phyloP scores from a whole-genome alignment of 2,888 invertebrate species.

The Amblyjoppa proteus region DNA sequence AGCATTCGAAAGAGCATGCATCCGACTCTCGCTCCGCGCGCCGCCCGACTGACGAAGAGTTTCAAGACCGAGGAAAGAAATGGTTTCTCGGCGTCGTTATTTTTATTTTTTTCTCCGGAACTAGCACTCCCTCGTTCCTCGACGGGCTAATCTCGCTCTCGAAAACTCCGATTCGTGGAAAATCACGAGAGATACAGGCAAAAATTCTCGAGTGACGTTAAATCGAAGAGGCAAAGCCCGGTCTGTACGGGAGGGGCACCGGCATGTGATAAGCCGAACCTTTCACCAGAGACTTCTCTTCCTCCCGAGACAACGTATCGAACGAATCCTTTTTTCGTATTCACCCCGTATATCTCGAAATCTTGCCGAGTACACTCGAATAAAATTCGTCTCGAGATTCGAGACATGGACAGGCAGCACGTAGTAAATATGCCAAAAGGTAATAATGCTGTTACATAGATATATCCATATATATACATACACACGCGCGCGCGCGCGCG shows the following conservation, averaged over 20 bases:
- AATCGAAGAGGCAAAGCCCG: background rate
- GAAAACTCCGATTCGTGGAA: background rate
- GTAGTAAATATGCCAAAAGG: no score
- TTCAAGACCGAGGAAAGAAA: conserved; percentile 12
- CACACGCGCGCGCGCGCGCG: no score
- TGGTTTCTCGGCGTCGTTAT: conserved; percentile 22
- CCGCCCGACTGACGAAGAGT: conserved; percentile 20
- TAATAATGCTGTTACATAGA: no score
- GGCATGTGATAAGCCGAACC: background rate
- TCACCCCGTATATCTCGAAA: background rate
- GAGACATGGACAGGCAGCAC: no score
- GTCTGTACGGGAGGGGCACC: background rate
- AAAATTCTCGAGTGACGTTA: background rate
- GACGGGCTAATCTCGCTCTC: conserved; percentile 11
- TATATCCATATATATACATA: no score
- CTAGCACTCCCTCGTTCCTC: conserved; percentile 16
- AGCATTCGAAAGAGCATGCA: conserved; percentile 18
- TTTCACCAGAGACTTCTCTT: background rate
- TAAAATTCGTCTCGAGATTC: no score
- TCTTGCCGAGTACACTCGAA: background rate
- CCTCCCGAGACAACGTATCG: background rate
- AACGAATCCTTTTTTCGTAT: conserved; percentile 7
- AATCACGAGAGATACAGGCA: background rate
- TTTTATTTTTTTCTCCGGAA: conserved; percentile 9
- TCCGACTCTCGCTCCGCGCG: conserved; percentile 2